Percentiles rank a stretch among this genome's conserved stretches.
Conservation (phyloP, 2,113 vertebrate genomes). For the Coptodon bakossiorum region DNA sequence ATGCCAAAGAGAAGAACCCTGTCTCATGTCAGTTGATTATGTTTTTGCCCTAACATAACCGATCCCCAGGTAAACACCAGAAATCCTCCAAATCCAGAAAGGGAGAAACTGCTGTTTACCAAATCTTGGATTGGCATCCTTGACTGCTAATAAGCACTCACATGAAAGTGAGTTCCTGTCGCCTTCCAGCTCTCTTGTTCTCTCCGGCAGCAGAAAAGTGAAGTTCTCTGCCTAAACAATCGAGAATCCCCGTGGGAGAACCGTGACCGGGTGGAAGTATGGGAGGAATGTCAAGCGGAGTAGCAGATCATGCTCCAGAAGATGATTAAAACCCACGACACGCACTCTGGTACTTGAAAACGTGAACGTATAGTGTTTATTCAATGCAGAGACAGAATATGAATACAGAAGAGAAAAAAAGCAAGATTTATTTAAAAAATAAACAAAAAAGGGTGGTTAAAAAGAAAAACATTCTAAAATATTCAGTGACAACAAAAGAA, state of each 20-base stretch:
- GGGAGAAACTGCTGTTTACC: neutral
- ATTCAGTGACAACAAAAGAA: neutral
- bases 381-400: neutral
- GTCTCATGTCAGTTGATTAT: neutral
- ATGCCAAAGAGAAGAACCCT: neutral
- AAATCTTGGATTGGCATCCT: neutral
- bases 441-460: neutral
- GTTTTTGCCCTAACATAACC: neutral
- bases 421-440: neutral
- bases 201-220: slow-evolving; percentile 3
- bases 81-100: neutral
- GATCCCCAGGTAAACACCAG: neutral
- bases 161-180: neutral
- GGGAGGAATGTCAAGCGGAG: slow-evolving; percentile 45
- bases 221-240: slow-evolving; percentile 13
- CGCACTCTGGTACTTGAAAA: neutral
- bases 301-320: neutral
- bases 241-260: slow-evolving; percentile 43
- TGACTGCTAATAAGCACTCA: neutral
- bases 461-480: neutral
- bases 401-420: neutral
- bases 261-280: slow-evolving; percentile 43
- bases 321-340: neutral
- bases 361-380: neutral
- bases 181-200: neutral